A percentile compares a stretch with the other conserved stretches of the same genome.
Conservation (phyloP, 2,797 vertebrate genomes). For the Cercopithecus hamlyni region DNA sequence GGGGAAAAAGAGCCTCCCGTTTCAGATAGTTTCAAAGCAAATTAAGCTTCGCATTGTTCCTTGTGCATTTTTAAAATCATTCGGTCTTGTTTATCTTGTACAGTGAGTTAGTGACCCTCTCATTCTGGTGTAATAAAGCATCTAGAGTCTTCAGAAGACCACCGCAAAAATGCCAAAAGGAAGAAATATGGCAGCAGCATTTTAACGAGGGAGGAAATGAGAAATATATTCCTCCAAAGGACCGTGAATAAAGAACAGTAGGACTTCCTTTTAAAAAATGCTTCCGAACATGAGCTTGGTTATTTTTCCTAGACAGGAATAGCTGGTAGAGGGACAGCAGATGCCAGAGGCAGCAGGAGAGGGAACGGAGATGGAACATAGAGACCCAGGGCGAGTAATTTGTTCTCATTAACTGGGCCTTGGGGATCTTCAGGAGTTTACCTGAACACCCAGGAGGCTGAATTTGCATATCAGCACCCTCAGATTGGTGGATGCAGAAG, state of each 20-base stretch:
- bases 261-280: background rate
- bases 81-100: background rate
- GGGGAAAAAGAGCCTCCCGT: background rate
- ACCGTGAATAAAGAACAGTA: background rate
- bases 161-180: background rate
- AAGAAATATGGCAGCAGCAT: background rate
- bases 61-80: background rate
- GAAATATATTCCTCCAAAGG: background rate
- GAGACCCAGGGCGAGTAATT: background rate
- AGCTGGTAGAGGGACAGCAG: background rate
- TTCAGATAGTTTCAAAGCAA: background rate
- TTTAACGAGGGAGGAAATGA: background rate
- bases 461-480: background rate
- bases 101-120: background rate
- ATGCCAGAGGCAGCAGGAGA: background rate
- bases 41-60: background rate
- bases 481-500: background rate
- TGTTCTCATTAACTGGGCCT: background rate
- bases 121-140: background rate
- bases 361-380: background rate
- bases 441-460: background rate
- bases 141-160: background rate
- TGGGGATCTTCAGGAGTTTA: background rate
- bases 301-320: background rate
- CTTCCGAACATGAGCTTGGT: background rate